phyloP scores from a whole-genome alignment of 2,888 invertebrate species.

The Orthonevra nobilis region DNA sequence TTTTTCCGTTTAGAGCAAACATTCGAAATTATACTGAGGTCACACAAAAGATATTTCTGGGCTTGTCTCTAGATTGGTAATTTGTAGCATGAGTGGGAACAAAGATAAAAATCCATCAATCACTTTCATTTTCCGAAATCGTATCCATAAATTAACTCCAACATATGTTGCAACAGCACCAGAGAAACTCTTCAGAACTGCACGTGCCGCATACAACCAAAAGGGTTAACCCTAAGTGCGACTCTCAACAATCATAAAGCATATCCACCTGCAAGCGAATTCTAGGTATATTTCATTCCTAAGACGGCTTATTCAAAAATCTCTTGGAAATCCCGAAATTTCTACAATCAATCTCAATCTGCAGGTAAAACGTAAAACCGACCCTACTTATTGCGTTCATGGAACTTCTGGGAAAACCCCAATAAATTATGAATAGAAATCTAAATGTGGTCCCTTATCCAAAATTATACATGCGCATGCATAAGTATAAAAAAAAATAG shows the following conservation, averaged over 20 bases:
- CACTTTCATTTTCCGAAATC: too few species aligned
- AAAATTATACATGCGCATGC: background rate
- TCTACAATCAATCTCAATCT: background rate
- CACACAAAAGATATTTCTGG: too few species aligned
- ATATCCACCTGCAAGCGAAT: too few species aligned
- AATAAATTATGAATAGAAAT: slow-evolving; percentile 50
- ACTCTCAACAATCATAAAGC: slow-evolving; percentile 16
- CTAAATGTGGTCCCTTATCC: background rate
- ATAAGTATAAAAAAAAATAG: slow-evolving; percentile 5
- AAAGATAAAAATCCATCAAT: too few species aligned
- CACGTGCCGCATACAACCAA: background rate
- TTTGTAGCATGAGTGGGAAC: too few species aligned
- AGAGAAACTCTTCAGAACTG: background rate
- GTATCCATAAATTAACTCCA: too few species aligned
- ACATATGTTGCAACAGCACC: too few species aligned
- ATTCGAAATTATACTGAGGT: too few species aligned
- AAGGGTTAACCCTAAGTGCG: slow-evolving; percentile 28
- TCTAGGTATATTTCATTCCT: slow-evolving; percentile 22
- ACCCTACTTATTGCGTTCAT: slow-evolving; percentile 19
- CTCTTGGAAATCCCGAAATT: slow-evolving; percentile 29
- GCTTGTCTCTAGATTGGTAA: too few species aligned
- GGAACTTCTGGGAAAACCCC: slow-evolving; percentile 51
- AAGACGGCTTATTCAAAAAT: slow-evolving; percentile 41
- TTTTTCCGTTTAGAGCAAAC: too few species aligned
- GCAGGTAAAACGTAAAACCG: slow-evolving; percentile 13